Evolutionary conservation across 2,113 vertebrate genomes (phyloP).

Genomic region (Peromyscus maniculatus): DNA sequence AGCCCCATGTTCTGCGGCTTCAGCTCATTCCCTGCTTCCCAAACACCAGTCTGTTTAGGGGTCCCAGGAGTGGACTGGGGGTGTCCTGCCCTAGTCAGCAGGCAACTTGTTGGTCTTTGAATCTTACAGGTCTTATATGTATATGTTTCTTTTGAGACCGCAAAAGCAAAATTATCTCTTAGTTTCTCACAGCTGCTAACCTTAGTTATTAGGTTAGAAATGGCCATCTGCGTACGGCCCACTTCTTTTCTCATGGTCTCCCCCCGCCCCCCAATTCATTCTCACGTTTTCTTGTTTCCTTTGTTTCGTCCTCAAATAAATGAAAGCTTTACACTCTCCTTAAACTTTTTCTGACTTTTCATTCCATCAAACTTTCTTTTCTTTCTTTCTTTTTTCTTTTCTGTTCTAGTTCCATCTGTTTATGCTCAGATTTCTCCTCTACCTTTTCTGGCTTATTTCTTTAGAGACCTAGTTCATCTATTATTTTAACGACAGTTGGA

Average conservation of each 20-base stretch:
- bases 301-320: constrained; percentile 48
- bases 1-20: accelerated
- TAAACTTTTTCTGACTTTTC: background rate
- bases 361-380: background rate
- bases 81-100: too few species aligned
- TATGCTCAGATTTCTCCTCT: constrained; percentile 32
- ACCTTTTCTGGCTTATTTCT: constrained; percentile 56
- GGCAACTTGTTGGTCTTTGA: background rate
- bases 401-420: constrained; percentile 35
- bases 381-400: background rate
- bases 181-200: background rate
- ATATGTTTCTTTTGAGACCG: background rate
- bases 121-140: background rate
- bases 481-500: constrained; percentile 65
- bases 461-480: constrained; percentile 42
- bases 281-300: constrained; percentile 47
- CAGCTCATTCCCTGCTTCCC: accelerated
- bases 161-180: background rate
- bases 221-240: background rate
- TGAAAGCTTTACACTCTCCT: background rate
- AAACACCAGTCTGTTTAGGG: accelerated
- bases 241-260: background rate
- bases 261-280: background rate
- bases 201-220: background rate
- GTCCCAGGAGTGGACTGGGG: accelerated